These are phyloP conservation scores for Sebastes minor DNA, from an alignment of 2,797 vertebrate genomes.

Conservation along the genomic window DNA sequence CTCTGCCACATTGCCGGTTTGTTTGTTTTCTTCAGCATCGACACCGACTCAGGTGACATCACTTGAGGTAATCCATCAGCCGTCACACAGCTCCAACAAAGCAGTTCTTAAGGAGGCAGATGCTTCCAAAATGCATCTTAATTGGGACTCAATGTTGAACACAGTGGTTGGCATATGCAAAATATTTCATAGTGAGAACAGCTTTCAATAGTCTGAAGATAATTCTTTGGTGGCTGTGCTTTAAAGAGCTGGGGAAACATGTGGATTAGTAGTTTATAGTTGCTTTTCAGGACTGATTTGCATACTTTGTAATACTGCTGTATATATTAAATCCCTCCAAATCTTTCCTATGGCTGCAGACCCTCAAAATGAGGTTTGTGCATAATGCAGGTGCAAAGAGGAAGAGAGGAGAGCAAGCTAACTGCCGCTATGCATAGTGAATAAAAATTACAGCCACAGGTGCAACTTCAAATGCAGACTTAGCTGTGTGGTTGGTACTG, in stretches of 20 bases:
- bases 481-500: not conserved
- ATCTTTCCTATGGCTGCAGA: slow-evolving; percentile 3
- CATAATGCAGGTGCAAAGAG: not conserved
- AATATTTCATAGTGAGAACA: not conserved
- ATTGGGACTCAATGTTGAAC: not conserved
- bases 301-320: slow-evolving; percentile 14
- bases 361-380: not conserved
- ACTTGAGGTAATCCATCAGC: no score
- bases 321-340: not conserved
- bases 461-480: not conserved
- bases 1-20: no score
- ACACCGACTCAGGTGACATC: no score
- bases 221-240: not conserved
- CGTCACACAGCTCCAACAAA: no score
- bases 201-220: not conserved
- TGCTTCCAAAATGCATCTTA: not conserved
- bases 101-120: not conserved
- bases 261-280: slow-evolving; percentile 1
- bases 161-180: not conserved
- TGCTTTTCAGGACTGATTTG: slow-evolving; percentile 17
- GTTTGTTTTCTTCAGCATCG: no score
- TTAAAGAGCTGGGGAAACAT: not conserved
- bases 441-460: not conserved
- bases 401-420: not conserved
- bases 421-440: not conserved